These are phyloP conservation scores for Drosophila glabriapex DNA, from an alignment of 2,888 invertebrate genomes.

Conservation along the genomic window DNA sequence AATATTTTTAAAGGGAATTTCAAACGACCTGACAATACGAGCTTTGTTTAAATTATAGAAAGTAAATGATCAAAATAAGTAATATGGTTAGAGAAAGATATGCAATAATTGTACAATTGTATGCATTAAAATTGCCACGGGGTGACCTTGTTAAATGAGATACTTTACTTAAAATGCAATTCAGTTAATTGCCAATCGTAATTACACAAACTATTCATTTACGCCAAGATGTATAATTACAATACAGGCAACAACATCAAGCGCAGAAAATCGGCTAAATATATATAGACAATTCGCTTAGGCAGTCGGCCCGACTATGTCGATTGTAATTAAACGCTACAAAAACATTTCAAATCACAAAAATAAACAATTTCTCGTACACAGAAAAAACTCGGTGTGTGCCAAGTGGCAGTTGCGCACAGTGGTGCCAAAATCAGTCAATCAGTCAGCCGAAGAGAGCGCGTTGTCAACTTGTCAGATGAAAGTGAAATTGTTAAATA, in stretches of 20 bases:
- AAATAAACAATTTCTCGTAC: constrained; percentile 54
- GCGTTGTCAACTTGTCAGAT: constrained; percentile 26
- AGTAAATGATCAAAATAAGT: constrained; percentile 21
- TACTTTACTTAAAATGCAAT: constrained; percentile 16
- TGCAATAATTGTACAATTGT: not conserved
- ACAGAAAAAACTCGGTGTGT: constrained; percentile 14
- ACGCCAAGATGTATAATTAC: constrained; percentile 7
- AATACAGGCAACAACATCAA: constrained; percentile 3
- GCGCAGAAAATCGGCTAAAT: constrained; percentile 27
- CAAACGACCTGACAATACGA: constrained; percentile 10
- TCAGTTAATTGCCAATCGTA: constrained; percentile 43
- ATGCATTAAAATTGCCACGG: not conserved
- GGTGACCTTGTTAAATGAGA: constrained; percentile 1
- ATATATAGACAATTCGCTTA: constrained; percentile 40
- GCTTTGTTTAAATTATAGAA: constrained; percentile 15
- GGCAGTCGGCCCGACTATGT: constrained; percentile 44
- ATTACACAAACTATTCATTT: constrained; percentile 13
- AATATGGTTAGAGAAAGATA: constrained; percentile 18
- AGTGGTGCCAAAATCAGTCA: constrained; percentile 11
- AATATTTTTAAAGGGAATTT: constrained; percentile 22
- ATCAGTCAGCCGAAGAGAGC: not conserved
- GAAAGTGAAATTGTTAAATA: constrained; percentile 26
- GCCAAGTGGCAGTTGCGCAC: constrained; percentile 16
- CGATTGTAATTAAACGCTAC: constrained; percentile 64
- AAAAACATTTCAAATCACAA: constrained; percentile 67